phyloP scores from a whole-genome alignment of 2,797 vertebrate species.

The Eulemur mongoz region DNA sequence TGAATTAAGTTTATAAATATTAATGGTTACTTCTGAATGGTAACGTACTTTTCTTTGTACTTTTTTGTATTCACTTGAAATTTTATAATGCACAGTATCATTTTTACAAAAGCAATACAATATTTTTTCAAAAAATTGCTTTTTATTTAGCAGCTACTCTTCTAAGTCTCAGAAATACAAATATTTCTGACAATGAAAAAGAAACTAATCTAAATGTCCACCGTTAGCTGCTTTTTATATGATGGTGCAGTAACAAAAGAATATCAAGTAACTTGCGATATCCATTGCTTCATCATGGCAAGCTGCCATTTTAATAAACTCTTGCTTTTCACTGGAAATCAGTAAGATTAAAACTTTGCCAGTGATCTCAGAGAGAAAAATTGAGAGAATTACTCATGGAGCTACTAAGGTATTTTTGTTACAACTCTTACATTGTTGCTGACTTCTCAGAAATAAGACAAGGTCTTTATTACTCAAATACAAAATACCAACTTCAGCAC shows the following conservation, averaged over 20 bases:
- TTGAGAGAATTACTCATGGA: neutral
- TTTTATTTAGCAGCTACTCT: neutral
- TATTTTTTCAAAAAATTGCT: slow-evolving; percentile 35
- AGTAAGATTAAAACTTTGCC: neutral
- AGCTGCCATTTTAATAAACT: neutral
- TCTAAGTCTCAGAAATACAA: neutral
- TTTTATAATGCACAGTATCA: neutral
- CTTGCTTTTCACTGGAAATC: neutral
- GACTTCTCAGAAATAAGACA: slow-evolving; percentile 31
- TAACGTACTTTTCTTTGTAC: neutral
- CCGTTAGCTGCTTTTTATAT: neutral
- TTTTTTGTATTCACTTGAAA: neutral
- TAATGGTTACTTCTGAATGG: neutral
- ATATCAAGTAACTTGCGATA: neutral
- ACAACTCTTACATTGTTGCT: neutral
- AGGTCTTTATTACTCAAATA: neutral
- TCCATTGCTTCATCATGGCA: neutral
- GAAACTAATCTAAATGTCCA: neutral
- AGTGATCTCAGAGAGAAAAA: neutral
- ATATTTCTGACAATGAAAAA: neutral
- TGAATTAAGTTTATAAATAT: neutral
- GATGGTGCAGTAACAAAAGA: neutral
- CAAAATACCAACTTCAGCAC: neutral
- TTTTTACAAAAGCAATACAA: neutral
- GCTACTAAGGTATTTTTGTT: neutral